A percentile compares a stretch with the other conserved stretches of the same genome.
Conservation (phyloP, 2,797 vertebrate genomes). For the Scleropages formosus region DNA sequence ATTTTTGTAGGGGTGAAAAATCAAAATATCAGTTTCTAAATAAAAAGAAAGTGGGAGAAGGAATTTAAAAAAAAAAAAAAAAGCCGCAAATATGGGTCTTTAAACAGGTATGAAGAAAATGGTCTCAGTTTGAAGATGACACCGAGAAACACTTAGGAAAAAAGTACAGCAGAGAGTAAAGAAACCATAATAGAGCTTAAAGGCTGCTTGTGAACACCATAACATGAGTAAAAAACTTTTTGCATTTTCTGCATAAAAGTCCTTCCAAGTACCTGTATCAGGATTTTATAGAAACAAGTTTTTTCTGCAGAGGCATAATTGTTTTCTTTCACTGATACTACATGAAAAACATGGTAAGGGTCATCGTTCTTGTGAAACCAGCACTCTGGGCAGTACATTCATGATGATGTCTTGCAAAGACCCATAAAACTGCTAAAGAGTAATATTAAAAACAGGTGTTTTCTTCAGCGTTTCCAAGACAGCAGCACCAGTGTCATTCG, state of each 20-base stretch:
- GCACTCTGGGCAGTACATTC: no score
- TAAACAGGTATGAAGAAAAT: neutral
- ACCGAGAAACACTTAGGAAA: neutral
- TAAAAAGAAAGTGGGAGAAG: neutral
- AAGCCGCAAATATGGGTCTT: slow-evolving; percentile 2
- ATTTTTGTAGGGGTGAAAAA: neutral
- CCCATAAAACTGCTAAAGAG: neutral
- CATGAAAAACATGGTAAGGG: no score
- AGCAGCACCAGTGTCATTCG: neutral
- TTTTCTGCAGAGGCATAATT: no score
- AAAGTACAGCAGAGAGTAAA: slow-evolving; percentile 1
- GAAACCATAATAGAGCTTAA: neutral
- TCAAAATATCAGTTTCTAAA: neutral
- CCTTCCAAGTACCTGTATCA: no score
- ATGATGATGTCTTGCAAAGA: neutral
- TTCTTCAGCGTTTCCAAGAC: neutral
- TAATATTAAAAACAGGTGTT: neutral
- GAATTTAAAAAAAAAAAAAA: neutral
- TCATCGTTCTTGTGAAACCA: no score
- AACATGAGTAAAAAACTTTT: no score
- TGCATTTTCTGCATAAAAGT: no score
- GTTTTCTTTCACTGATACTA: no score
- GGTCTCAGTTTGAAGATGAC: neutral
- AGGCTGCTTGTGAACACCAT: neutral
- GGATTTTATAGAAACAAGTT: no score